Conservation (phyloP, 2,888 invertebrate genomes). For the Ornithoptera priamus region DNA sequence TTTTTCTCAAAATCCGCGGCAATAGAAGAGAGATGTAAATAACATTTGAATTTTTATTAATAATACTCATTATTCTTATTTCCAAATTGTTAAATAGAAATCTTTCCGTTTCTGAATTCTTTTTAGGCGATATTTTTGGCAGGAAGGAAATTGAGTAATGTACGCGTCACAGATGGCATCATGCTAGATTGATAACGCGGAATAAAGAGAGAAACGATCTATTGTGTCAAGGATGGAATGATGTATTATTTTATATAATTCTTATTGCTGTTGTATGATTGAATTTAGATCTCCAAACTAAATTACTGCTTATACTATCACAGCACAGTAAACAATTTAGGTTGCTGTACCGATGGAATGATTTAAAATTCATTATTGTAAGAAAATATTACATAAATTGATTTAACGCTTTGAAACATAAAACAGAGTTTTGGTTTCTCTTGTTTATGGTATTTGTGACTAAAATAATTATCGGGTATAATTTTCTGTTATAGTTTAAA, state of each 20-base stretch:
- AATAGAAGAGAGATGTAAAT: background rate
- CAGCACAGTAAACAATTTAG: background rate
- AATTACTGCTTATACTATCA: background rate
- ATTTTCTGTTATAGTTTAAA: constrained; percentile 35
- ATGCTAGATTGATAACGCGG: constrained; percentile 76
- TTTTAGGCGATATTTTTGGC: constrained; percentile 63
- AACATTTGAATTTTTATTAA: background rate
- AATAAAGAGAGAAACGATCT: constrained; percentile 64
- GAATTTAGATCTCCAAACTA: constrained; percentile 30
- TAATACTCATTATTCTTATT: background rate
- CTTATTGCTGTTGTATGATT: constrained; percentile 14
- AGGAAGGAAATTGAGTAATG: constrained; percentile 77
- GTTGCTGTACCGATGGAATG: background rate
- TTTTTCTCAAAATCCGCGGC: background rate
- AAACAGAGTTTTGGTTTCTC: too few species aligned
- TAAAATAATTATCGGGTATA: background rate
- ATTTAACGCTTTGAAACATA: too few species aligned
- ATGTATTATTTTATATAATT: constrained; percentile 39
- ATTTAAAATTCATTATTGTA: too few species aligned
- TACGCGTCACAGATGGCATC: constrained; percentile 77
- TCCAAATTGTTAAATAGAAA: constrained; percentile 2
- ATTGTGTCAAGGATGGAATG: constrained; percentile 52
- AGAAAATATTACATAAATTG: too few species aligned
- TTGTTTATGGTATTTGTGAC: background rate
- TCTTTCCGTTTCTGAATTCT: constrained; percentile 47